Evolutionary conservation across 2,797 vertebrate species (phyloP).

Genomic region (Sebastes dallii): DNA sequence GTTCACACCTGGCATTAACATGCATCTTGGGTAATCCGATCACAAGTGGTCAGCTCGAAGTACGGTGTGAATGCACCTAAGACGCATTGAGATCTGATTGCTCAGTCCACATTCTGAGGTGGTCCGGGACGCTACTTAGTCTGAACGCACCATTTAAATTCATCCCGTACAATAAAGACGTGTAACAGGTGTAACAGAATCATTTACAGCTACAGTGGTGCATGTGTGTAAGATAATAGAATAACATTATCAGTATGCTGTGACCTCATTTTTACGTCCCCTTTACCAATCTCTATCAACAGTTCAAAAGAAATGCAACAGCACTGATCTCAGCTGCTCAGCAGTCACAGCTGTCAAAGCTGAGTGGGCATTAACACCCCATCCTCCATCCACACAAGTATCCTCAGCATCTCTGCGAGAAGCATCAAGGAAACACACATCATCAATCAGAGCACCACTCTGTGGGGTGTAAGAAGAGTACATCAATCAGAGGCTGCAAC

Average conservation of each 20-base stretch:
- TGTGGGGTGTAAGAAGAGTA: slow-evolving; percentile 15
- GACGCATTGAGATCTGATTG: too few species aligned
- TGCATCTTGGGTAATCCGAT: too few species aligned
- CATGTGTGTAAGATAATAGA: not conserved
- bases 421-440: slow-evolving; percentile 11
- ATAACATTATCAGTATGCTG: too few species aligned
- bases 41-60: too few species aligned
- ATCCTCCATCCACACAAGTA: not conserved
- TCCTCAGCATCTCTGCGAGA: slow-evolving; percentile 9
- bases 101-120: too few species aligned
- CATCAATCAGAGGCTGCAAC: slow-evolving; percentile 34
- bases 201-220: not conserved
- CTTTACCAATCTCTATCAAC: not conserved
- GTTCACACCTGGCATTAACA: too few species aligned
- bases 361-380: not conserved
- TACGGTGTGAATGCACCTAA: too few species aligned
- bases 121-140: not conserved
- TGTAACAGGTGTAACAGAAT: not conserved
- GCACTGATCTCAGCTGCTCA: not conserved
- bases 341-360: not conserved
- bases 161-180: not conserved
- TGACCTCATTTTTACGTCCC: not conserved
- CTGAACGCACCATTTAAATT: not conserved
- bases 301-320: not conserved
- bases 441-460: slow-evolving; percentile 40